phyloP scores from a whole-genome alignment of 2,797 vertebrate genomes.

The Naso thynnoides region DNA sequence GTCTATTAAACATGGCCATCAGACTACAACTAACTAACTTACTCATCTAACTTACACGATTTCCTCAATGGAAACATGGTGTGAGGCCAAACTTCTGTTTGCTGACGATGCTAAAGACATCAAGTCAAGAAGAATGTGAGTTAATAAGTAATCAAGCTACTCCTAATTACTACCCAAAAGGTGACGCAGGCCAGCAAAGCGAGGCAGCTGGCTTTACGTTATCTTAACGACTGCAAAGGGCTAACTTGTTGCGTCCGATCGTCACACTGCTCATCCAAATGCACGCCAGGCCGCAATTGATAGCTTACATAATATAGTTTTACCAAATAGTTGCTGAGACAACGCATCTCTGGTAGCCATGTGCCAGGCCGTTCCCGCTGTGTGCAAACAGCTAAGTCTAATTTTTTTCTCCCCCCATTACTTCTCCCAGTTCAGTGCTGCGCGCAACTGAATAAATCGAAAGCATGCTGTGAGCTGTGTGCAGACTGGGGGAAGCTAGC shows the following conservation, averaged over 20 bases:
- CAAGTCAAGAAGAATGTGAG: slow-evolving; percentile 62
- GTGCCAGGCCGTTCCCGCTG: rapidly evolving
- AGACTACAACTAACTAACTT: slow-evolving; percentile 54
- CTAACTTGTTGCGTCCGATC: slow-evolving; percentile 19
- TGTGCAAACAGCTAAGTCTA: rapidly evolving
- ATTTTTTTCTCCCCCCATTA: rapidly evolving
- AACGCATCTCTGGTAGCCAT: background rate
- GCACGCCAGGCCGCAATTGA: background rate
- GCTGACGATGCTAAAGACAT: slow-evolving; percentile 72
- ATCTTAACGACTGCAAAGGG: no score
- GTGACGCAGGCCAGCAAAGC: background rate
- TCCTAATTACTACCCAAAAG: background rate
- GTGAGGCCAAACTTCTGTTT: slow-evolving; percentile 77
- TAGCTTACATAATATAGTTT: background rate
- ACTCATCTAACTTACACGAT: slow-evolving; percentile 76
- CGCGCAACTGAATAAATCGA: slow-evolving; percentile 20
- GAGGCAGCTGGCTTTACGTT: background rate
- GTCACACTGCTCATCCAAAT: background rate
- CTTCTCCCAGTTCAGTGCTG: background rate
- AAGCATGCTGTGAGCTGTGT: slow-evolving; percentile 53
- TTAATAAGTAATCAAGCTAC: slow-evolving; percentile 66
- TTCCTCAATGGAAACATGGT: slow-evolving; percentile 73
- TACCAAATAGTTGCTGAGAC: no score
- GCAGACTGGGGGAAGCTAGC: slow-evolving; percentile 57
- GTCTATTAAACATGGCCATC: slow-evolving; percentile 33